These are phyloP conservation scores for Drosophila truncata DNA, from an alignment of 1,140 invertebrate genomes.

Conservation along the genomic window DNA sequence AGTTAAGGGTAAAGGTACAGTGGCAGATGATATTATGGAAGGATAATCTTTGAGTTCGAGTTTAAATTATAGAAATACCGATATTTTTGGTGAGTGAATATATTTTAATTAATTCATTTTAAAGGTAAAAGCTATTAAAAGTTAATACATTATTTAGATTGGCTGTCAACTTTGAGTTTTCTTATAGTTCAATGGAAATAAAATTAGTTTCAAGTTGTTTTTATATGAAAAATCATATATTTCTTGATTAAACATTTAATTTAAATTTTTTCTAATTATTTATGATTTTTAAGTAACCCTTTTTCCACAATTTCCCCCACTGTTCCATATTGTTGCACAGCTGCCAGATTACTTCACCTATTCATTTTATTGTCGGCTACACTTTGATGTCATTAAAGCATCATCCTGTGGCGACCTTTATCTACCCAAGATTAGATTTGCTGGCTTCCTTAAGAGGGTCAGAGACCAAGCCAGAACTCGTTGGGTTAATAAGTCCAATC, in stretches of 20 bases:
- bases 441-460: constrained; percentile 16
- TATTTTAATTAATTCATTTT: too few species aligned
- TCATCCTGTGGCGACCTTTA: constrained; percentile 16
- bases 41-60: not conserved
- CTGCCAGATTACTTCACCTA: constrained; percentile 15
- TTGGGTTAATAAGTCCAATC: constrained; percentile 33
- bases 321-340: constrained; percentile 3
- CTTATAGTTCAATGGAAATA: not conserved
- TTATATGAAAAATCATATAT: not conserved
- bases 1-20: constrained; percentile 11
- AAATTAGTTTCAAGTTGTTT: not conserved
- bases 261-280: not conserved
- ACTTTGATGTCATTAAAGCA: constrained; percentile 24
- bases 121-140: too few species aligned
- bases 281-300: not conserved
- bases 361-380: constrained; percentile 48
- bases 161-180: too few species aligned
- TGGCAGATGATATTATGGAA: constrained; percentile 22
- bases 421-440: constrained; percentile 18
- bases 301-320: not conserved
- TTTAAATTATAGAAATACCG: not conserved
- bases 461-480: not conserved
- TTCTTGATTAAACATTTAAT: too few species aligned
- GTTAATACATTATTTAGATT: too few species aligned
- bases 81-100: too few species aligned